Conservation (phyloP, 2,113 vertebrate genomes). For the Puma concolor region DNA sequence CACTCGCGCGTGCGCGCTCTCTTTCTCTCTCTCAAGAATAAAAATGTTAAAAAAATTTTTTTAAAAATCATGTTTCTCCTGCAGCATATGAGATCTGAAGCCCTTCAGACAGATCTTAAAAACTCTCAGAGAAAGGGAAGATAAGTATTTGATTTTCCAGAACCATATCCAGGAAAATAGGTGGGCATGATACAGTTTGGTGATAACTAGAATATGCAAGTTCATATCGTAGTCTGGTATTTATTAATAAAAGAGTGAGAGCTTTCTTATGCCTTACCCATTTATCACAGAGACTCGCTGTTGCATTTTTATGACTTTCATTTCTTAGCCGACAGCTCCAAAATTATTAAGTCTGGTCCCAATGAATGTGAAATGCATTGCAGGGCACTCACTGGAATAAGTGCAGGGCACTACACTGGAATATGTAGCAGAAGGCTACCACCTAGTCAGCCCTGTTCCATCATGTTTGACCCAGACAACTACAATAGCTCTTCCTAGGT, state of each 20-base stretch:
- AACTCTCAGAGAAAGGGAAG: background rate
- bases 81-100: background rate
- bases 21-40: too few species aligned
- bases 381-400: background rate
- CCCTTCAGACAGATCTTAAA: background rate
- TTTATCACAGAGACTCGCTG: background rate
- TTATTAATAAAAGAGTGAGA: background rate
- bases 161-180: background rate
- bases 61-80: background rate
- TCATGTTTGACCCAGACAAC: background rate
- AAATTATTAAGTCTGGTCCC: background rate
- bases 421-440: background rate
- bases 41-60: too few species aligned
- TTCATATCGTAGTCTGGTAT: background rate
- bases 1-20: too few species aligned
- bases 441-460: too few species aligned
- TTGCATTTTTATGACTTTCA: background rate
- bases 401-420: too few species aligned
- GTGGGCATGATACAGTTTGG: background rate
- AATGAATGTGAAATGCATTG: background rate
- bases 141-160: slow-evolving; percentile 19
- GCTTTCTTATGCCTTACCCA: background rate
- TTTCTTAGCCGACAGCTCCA: background rate
- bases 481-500: background rate
- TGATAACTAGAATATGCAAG: background rate